Percentiles rank a stretch among this genome's conserved stretches.
Conservation (phyloP, 2,797 vertebrate genomes). For the Periparus ater region DNA sequence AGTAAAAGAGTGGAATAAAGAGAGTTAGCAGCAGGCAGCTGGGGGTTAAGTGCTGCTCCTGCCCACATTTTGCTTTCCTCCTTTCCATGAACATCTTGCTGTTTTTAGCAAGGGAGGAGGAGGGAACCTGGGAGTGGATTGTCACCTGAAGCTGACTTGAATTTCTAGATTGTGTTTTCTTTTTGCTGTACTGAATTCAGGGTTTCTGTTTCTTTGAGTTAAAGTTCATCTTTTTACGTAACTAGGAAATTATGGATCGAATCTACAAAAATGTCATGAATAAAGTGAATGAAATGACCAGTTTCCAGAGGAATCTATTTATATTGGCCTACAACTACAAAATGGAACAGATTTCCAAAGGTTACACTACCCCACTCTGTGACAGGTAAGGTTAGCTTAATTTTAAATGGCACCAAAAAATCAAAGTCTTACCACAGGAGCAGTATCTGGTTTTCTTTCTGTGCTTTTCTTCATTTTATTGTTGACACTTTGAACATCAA, state of each 20-base stretch:
- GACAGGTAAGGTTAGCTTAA: slow-evolving; percentile 78
- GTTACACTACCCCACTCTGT: slow-evolving; percentile 87
- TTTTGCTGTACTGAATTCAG: not conserved
- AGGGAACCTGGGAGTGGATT: not conserved
- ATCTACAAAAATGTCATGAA: slow-evolving; percentile 97
- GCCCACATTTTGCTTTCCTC: not conserved
- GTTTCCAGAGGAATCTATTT: slow-evolving; percentile 88
- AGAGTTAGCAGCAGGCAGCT: not conserved
- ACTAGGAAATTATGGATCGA: slow-evolving; percentile 97
- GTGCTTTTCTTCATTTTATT: not conserved
- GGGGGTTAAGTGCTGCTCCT: not conserved
- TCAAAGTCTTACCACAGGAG: not conserved
- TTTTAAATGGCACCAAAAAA: not conserved
- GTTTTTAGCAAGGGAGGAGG: not conserved
- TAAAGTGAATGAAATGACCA: slow-evolving; percentile 91
- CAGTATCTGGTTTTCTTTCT: not conserved
- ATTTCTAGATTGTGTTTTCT: not conserved
- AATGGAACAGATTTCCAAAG: slow-evolving; percentile 91
- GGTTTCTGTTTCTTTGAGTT: not conserved
- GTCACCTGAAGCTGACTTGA: not conserved
- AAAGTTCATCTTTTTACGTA: not conserved
- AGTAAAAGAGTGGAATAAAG: not conserved
- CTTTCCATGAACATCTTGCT: not conserved
- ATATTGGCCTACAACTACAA: slow-evolving; percentile 95
- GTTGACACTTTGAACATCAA: not conserved